phyloP scores from a whole-genome alignment of 2,113 vertebrate species.

The Sylvia atricapilla region DNA sequence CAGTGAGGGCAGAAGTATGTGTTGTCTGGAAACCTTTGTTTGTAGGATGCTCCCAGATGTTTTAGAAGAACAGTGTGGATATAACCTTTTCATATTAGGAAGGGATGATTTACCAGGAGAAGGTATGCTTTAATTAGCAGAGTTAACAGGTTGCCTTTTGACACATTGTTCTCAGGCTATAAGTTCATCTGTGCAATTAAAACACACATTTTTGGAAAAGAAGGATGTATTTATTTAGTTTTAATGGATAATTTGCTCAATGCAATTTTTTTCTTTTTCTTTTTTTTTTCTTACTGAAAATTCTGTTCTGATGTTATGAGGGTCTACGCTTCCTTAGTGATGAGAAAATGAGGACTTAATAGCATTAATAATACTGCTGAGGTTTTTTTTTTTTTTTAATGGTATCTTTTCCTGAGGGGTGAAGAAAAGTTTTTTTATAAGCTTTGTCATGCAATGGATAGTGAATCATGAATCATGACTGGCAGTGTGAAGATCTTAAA shows the following conservation, averaged over 20 bases:
- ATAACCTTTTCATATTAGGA: constrained; percentile 86
- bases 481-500: neutral
- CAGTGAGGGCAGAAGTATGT: neutral
- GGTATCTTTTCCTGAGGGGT: neutral
- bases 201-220: neutral
- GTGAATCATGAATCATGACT: neutral
- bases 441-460: neutral
- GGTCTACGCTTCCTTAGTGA: neutral
- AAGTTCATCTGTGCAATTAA: neutral
- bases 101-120: constrained; percentile 85
- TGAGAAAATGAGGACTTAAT: neutral
- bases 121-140: constrained; percentile 71
- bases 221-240: neutral
- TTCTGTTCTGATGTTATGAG: neutral
- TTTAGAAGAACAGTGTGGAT: constrained; percentile 85
- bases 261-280: neutral
- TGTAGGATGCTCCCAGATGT: constrained; percentile 79
- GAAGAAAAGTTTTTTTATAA: neutral
- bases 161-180: neutral
- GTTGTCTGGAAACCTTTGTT: constrained; percentile 69
- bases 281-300: neutral
- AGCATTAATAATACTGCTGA: neutral
- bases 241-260: neutral
- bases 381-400: neutral
- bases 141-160: neutral